Base-by-base conservation (phyloP, 2,797 vertebrate species). In the Denticeps clupeoides region DNA sequence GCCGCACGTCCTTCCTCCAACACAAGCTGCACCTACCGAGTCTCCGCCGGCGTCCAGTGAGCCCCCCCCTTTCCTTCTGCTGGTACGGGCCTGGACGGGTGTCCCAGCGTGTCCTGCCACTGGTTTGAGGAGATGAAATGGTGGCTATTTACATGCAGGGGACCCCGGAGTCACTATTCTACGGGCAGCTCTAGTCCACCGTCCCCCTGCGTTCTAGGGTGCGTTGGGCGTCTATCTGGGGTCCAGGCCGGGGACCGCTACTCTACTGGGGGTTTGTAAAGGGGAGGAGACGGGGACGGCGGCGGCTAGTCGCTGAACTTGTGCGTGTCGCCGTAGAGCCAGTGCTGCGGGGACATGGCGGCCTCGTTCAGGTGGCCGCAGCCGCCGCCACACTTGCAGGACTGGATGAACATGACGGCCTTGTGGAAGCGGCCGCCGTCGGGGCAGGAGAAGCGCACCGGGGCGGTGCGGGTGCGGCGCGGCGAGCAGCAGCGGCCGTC, bases 401-500 rank as follows among this genome's bases (percentile, higher is more conserved):
- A 83, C 63, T 83, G 83, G 58, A 88, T 73, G 62, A 87, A 84
- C 80, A 85, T 86, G 45, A 87, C 71, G 0, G 75, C 71, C 16
- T 73, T 59, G 55, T 59, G 73, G 56, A 86, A 81, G 41, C 60
- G 71, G 12, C 75, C 77, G 0, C 84, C 80, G 0, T 80, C 78
- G 0, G 77, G 70, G 55, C 86, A 88, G 53, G 58, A 56, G 21
- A 87, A 88, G 44, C 60, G 47, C 48, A 85, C 79, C 1, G 62
- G 51, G 47, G 78, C 66, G 0, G 82, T 87, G 18, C 78, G 80
- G 0, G 80, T 82, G 45, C 77, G 80, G 1, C 77, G 73, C 0
- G 82, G 83, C 0, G 77, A 76, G 65, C 84, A 85, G 73, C 85
- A 87, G 4, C 83, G 80, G 7, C 82, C 78, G 0, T 87, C 84